Conservation (phyloP, 2,113 vertebrate genomes). For the Erythrocercus mccallii region DNA sequence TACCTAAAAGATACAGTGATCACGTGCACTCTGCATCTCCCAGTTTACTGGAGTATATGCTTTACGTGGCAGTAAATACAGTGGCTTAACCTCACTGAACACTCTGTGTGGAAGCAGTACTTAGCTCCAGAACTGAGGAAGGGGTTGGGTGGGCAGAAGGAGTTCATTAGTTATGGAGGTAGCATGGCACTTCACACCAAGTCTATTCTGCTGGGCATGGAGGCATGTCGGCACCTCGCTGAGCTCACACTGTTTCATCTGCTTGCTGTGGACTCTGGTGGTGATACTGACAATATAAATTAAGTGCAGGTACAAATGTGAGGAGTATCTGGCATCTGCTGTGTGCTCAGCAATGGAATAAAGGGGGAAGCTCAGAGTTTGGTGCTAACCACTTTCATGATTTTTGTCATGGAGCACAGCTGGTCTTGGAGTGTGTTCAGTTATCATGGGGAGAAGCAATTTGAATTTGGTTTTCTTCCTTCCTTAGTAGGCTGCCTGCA, state of each 20-base stretch:
- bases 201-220: not conserved
- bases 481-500: conserved; percentile 46
- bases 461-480: conserved; percentile 49
- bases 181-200: rapidly evolving
- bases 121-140: not conserved
- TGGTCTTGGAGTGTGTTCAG: not conserved
- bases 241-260: not conserved
- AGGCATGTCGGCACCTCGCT: not conserved
- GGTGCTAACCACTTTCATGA: conserved; percentile 2
- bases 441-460: conserved; percentile 2
- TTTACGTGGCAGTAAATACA: not conserved
- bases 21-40: not conserved
- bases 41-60: not conserved
- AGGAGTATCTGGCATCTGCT: not conserved
- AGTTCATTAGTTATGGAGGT: not conserved
- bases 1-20: not conserved
- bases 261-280: not conserved
- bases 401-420: conserved; percentile 10
- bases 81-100: not conserved
- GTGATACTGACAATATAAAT: not conserved
- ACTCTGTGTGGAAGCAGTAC: not conserved
- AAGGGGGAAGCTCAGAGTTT: not conserved
- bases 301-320: not conserved
- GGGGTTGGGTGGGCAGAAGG: not conserved
- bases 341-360: not conserved